Conservation (phyloP, 2,888 invertebrate genomes). For the Eupithecia inturbata region DNA sequence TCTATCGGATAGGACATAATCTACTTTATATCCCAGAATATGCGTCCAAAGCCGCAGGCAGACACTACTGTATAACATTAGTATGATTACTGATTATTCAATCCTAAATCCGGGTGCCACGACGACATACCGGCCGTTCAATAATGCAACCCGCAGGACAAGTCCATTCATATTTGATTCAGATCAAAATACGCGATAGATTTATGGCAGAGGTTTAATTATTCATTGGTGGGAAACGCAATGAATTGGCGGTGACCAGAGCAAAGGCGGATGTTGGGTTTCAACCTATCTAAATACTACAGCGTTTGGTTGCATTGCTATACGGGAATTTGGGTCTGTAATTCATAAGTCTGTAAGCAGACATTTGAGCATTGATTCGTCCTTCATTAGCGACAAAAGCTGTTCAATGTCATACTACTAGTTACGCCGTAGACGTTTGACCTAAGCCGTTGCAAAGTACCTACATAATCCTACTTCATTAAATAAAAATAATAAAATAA, state of each 20-base stretch:
- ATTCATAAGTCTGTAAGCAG: too few species aligned
- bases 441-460: too few species aligned
- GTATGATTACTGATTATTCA: neutral
- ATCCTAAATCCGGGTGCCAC: neutral
- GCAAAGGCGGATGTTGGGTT: constrained; percentile 42
- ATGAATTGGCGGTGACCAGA: constrained; percentile 40
- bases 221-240: constrained; percentile 37
- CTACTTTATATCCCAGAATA: neutral
- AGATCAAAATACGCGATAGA: constrained; percentile 25
- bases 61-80: neutral
- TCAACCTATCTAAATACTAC: constrained; percentile 45
- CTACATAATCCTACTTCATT: too few species aligned
- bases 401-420: too few species aligned
- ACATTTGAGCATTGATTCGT: too few species aligned
- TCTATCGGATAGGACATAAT: too few species aligned
- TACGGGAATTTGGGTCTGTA: constrained; percentile 11
- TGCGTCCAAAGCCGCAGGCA: neutral
- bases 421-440: too few species aligned
- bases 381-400: too few species aligned
- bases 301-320: constrained; percentile 36
- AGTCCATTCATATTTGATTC: constrained; percentile 23
- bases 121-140: constrained; percentile 8
- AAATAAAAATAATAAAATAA: too few species aligned
- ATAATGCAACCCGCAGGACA: constrained; percentile 9
- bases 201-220: constrained; percentile 33